Evolutionary conservation across 2,888 invertebrate genomes (phyloP).

Genomic region (Heliconius ethilla): DNA sequence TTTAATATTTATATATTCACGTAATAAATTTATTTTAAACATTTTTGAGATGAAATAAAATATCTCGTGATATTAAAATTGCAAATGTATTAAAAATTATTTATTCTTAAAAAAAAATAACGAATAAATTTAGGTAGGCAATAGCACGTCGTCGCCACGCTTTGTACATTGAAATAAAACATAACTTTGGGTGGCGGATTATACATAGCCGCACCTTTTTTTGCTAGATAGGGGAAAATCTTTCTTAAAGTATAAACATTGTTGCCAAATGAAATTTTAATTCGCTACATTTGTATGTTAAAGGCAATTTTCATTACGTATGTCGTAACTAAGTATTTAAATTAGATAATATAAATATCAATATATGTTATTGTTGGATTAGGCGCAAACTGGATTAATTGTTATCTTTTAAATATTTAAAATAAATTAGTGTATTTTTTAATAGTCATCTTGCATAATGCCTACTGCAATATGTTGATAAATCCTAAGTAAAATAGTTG

Average conservation of each 20-base stretch:
- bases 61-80: not conserved
- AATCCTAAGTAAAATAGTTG: not conserved
- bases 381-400: not conserved
- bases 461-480: not conserved
- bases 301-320: not conserved
- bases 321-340: not conserved
- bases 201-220: not conserved
- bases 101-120: not conserved
- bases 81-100: not conserved
- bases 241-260: not conserved
- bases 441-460: too few species aligned
- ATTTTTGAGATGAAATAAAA: not conserved
- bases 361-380: constrained; percentile 2
- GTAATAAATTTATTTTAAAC: not conserved
- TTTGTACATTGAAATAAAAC: not conserved
- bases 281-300: not conserved
- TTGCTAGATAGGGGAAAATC: not conserved
- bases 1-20: not conserved
- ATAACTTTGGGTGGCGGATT: not conserved
- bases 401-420: not conserved
- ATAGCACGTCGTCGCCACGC: not conserved
- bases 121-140: not conserved
- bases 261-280: not conserved
- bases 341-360: not conserved
- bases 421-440: too few species aligned